Base-by-base conservation (phyloP, 2,797 vertebrate genomes). In the Danio jaintianensis region DNA sequence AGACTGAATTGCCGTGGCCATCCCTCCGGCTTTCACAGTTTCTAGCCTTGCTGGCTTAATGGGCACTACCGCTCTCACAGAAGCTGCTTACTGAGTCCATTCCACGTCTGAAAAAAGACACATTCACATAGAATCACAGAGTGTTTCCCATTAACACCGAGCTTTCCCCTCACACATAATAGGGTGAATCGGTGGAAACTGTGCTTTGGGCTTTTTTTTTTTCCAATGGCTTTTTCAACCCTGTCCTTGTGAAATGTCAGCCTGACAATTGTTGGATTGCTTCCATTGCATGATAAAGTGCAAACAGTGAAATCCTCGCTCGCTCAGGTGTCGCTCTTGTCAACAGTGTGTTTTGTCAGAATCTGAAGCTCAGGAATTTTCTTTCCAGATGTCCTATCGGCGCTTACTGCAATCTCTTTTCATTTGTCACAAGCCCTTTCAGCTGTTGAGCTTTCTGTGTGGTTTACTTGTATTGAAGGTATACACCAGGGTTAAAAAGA, bases 131-230 rank as follows among this genome's bases (percentile, higher is more conserved):
- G 48, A 77, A 45, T 53, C 48, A 38, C 58, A 75, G 43, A 58
- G 63, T 59, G 71, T 48, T 81, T 58, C 36, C 18, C 79, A 75
- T 68, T 81, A 67, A 81, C 71, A 67, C 79, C 2, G 12, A 64
- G 40, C 52, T 80, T 29, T 67, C 43, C 42, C 13, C 22, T 66
- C 50, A 16, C 58, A 67, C 5, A 45, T 56, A 74, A 66, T 40
- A 38, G 79, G 29, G 43, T 12, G 53, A 80, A 64, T 48, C 6
- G 0, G 61, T 62, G 29, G 16, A 63, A 71, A 71, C 53, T 52
- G 29, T 12, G 40, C 40, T 59, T 78, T 69, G 7, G 64, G 16
- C 16, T 48, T 76, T 45, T 29, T 29, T 3, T 29, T 29, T 29
- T 55, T 67, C 50, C 40, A 43, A 18, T 18, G 12, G 38, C 13